phyloP scores from a whole-genome alignment of 2,888 invertebrate species.

The Silvanus unidentatus region DNA sequence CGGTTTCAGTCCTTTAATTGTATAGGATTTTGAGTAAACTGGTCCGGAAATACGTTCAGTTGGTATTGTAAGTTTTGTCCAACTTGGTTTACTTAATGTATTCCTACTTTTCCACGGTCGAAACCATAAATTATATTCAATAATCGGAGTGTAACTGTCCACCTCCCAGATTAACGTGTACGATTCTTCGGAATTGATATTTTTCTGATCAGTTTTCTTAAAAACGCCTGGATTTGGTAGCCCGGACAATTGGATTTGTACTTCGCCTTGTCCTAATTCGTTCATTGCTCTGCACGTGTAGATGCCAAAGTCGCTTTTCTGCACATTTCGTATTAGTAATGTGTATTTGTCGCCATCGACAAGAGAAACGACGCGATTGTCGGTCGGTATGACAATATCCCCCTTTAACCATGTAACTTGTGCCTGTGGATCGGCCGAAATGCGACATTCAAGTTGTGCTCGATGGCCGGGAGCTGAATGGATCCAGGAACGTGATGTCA shows the following conservation, averaged over 20 bases:
- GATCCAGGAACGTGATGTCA: conserved; percentile 59
- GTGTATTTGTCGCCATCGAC: conserved; percentile 53
- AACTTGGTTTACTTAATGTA: conserved; percentile 51
- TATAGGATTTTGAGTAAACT: conserved; percentile 70
- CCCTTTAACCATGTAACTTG: conserved; percentile 63
- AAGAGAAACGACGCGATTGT: conserved; percentile 44
- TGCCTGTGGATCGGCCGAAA: conserved; percentile 65
- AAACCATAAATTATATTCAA: conserved; percentile 62
- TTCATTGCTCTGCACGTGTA: conserved; percentile 76
- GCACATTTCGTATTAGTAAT: conserved; percentile 63
- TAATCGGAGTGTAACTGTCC: conserved; percentile 73
- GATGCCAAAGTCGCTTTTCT: conserved; percentile 65
- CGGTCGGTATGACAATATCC: conserved; percentile 52
- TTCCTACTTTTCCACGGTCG: conserved; percentile 46
- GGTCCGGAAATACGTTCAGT: conserved; percentile 62
- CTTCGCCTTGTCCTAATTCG: conserved; percentile 63
- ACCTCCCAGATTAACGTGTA: conserved; percentile 79
- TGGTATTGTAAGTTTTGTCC: conserved; percentile 66
- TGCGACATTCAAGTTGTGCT: conserved; percentile 62
- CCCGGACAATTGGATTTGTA: conserved; percentile 68
- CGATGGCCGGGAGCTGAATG: conserved; percentile 69
- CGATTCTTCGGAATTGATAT: conserved; percentile 49
- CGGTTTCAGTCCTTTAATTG: conserved; percentile 65
- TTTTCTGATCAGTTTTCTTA: conserved; percentile 51
- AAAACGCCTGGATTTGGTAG: conserved; percentile 65